Percentiles rank a stretch among this genome's conserved stretches.
phyloP scores from a whole-genome alignment of 2,113 vertebrate genomes.

The Peromyscus polionotus region DNA sequence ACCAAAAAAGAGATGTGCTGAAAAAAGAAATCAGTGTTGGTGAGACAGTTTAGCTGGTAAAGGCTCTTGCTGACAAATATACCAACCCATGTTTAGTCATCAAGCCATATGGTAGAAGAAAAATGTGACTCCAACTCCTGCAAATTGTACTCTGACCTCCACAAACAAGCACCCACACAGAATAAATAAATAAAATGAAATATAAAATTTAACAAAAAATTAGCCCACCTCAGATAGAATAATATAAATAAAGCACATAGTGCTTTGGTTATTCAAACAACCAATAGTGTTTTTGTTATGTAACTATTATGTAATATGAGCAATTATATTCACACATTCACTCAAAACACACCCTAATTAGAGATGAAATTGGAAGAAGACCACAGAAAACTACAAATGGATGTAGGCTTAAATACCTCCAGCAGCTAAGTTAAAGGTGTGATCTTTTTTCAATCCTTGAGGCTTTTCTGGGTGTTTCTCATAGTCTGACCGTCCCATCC shows the following conservation, averaged over 20 bases:
- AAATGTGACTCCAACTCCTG: neutral
- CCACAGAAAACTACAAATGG: constrained; percentile 18
- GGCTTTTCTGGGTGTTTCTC: neutral
- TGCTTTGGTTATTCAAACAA: neutral
- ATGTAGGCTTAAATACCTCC: neutral
- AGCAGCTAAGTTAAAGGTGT: constrained; percentile 1
- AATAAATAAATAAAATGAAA: neutral
- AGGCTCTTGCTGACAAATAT: neutral
- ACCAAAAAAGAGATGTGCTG: neutral
- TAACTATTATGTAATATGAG: constrained; percentile 16
- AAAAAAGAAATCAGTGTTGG: neutral
- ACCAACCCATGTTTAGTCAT: neutral
- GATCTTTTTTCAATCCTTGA: neutral
- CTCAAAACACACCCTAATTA: neutral
- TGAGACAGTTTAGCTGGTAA: neutral
- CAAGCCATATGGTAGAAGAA: neutral
- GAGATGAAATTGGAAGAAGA: constrained; percentile 28
- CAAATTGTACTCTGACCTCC: neutral
- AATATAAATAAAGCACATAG: neutral
- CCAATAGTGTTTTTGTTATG: neutral
- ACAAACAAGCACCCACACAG: neutral
- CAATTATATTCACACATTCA: constrained; percentile 8
- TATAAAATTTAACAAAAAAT: neutral
- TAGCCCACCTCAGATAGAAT: neutral
- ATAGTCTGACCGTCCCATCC: neutral